Percentiles rank a stretch among this genome's conserved stretches.
Evolutionary conservation across 2,888 invertebrate species (phyloP).

Genomic region (Mesoligia furuncula): DNA sequence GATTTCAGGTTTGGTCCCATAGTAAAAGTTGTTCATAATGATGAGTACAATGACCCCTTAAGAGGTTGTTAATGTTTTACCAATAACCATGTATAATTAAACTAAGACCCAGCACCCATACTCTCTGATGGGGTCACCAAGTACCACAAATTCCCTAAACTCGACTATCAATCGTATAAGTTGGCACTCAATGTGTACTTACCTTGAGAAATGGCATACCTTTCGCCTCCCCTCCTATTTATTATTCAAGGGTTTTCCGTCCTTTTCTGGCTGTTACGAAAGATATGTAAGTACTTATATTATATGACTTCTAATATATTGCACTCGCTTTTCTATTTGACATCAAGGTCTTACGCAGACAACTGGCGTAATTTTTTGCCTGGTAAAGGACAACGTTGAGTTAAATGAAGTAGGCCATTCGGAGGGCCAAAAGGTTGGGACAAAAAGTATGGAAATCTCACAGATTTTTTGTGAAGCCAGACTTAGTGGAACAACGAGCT

Average conservation of each 20-base stretch:
- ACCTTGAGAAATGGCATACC: slow-evolving; percentile 55
- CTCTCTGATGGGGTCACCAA: slow-evolving; percentile 15
- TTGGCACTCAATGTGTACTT: slow-evolving; percentile 55
- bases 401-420: slow-evolving; percentile 15
- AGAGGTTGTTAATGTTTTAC: too few relatives aligned
- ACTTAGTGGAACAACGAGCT: neutral
- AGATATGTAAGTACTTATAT: slow-evolving; percentile 32
- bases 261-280: slow-evolving; percentile 35
- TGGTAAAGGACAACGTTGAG: neutral
- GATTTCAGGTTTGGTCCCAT: too few relatives aligned
- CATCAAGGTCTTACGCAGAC: slow-evolving; percentile 30
- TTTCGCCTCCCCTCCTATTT: slow-evolving; percentile 52
- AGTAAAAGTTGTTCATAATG: too few relatives aligned
- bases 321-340: slow-evolving; percentile 10
- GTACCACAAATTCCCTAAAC: slow-evolving; percentile 47
- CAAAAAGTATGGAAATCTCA: slow-evolving; percentile 28
- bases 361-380: slow-evolving; percentile 21
- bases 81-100: too few relatives aligned
- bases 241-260: slow-evolving; percentile 41
- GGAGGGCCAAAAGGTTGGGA: slow-evolving; percentile 7
- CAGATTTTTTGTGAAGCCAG: slow-evolving; percentile 28
- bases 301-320: slow-evolving; percentile 38
- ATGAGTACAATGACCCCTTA: too few relatives aligned
- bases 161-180: slow-evolving; percentile 39
- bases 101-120: neutral